Conservation (phyloP, 2,797 vertebrate genomes). For the Xiphophorus birchmanni region DNA sequence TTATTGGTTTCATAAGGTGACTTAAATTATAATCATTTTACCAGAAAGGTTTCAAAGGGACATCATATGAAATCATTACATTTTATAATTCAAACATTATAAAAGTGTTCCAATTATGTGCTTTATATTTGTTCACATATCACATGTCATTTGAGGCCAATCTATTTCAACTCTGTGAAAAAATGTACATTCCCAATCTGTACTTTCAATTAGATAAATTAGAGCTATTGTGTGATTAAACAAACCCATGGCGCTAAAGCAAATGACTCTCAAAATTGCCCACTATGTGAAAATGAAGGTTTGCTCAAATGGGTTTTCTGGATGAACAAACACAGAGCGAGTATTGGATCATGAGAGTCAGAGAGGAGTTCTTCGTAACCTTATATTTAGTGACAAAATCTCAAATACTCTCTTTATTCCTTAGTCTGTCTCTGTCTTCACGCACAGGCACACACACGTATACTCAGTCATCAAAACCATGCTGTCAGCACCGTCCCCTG, state of each 20-base stretch:
- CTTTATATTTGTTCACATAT: not conserved
- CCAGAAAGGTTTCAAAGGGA: not conserved
- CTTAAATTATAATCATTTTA: not conserved
- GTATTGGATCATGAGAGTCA: slow-evolving; percentile 47
- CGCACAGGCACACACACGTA: slow-evolving; percentile 35
- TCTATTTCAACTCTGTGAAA: slow-evolving; percentile 45
- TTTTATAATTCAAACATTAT: not conserved
- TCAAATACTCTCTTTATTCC: slow-evolving; percentile 50
- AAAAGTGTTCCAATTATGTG: not conserved
- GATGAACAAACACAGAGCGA: slow-evolving; percentile 51
- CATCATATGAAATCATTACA: not conserved
- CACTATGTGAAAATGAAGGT: slow-evolving; percentile 57
- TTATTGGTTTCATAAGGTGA: not conserved
- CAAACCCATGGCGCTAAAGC: slow-evolving; percentile 42
- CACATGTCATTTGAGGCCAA: slow-evolving; percentile 8
- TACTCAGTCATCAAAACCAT: slow-evolving; percentile 55
- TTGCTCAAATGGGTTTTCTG: slow-evolving; percentile 59
- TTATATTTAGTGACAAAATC: slow-evolving; percentile 66
- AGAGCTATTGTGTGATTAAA: slow-evolving; percentile 55
- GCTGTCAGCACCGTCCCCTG: slow-evolving; percentile 75
- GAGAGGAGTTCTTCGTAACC: slow-evolving; percentile 51
- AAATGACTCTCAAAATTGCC: slow-evolving; percentile 48
- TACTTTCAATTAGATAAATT: slow-evolving; percentile 42
- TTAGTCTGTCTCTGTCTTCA: slow-evolving; percentile 44
- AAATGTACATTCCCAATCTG: slow-evolving; percentile 32